These are phyloP conservation scores for Drosophila nr. perissopoda DNA, from an alignment of 2,888 invertebrate genomes.

Conservation along the genomic window DNA sequence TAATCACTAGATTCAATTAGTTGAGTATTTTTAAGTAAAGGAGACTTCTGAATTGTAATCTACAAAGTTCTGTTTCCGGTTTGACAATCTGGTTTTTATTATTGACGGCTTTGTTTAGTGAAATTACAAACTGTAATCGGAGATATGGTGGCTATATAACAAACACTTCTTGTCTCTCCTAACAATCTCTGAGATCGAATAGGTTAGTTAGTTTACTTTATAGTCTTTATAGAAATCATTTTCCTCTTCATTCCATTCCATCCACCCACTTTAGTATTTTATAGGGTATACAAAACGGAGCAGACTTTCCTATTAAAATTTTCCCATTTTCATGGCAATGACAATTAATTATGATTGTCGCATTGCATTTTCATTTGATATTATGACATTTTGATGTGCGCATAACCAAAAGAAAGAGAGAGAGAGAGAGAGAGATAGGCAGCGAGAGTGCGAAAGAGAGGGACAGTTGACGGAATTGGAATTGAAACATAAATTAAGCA, in stretches of 20 bases:
- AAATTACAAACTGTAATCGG: not conserved
- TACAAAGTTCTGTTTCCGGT: not conserved
- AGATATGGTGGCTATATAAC: not conserved
- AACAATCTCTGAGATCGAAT: not conserved
- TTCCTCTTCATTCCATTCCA: not conserved
- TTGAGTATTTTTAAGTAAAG: not conserved
- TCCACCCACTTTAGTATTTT: not conserved
- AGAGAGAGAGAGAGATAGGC: not conserved
- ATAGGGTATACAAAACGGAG: slow-evolving; percentile 24
- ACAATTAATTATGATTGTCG: slow-evolving; percentile 71
- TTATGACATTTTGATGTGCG: slow-evolving; percentile 76
- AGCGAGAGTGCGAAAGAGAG: not conserved
- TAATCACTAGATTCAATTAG: not conserved
- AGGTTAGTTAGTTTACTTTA: not conserved
- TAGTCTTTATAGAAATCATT: too few species aligned
- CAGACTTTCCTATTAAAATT: slow-evolving; percentile 11
- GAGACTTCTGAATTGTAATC: not conserved
- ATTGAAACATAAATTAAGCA: slow-evolving; percentile 77
- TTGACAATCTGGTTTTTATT: not conserved
- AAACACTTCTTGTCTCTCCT: not conserved
- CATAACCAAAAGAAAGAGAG: not conserved
- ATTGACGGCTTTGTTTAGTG: not conserved
- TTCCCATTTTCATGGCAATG: slow-evolving; percentile 13
- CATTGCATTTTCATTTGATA: slow-evolving; percentile 68
- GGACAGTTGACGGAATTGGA: slow-evolving; percentile 38